Evolutionary conservation across 2,888 invertebrate species (phyloP).

Genomic region (Xestia xanthographa): DNA sequence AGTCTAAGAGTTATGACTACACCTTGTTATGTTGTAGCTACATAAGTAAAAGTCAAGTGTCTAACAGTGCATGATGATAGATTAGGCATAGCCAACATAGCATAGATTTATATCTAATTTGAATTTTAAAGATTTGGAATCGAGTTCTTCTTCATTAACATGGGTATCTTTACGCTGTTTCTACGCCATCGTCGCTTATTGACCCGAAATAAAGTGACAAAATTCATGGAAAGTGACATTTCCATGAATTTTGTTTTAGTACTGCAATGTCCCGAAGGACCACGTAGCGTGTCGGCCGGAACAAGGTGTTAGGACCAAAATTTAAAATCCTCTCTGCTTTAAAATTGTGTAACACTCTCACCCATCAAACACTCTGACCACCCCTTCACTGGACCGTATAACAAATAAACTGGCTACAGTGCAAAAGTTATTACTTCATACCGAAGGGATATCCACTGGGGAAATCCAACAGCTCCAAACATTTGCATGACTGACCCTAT

Average conservation of each 20-base stretch:
- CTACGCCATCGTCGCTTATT: neutral
- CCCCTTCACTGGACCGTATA: constrained; percentile 63
- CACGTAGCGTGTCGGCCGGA: neutral
- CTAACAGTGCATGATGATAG: neutral
- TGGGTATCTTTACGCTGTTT: neutral
- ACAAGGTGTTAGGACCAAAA: neutral
- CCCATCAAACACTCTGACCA: constrained; percentile 44
- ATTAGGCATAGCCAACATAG: neutral
- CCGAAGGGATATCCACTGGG: constrained; percentile 81
- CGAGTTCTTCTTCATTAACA: neutral
- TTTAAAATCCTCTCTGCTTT: neutral
- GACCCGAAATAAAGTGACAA: neutral
- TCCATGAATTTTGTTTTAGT: neutral
- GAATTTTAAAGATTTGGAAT: neutral
- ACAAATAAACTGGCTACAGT: constrained; percentile 63
- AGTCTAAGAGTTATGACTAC: neutral
- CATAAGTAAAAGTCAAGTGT: neutral
- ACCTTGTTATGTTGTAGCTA: neutral
- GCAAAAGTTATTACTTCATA: constrained; percentile 80
- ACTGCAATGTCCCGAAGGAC: neutral
- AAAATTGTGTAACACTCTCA: constrained; percentile 18
- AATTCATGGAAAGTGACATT: too few species aligned
- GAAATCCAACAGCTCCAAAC: constrained; percentile 83
- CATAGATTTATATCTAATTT: neutral
- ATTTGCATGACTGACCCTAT: constrained; percentile 87